phyloP scores from a whole-genome alignment of 2,888 invertebrate species.

The Cephus nigrinus region DNA sequence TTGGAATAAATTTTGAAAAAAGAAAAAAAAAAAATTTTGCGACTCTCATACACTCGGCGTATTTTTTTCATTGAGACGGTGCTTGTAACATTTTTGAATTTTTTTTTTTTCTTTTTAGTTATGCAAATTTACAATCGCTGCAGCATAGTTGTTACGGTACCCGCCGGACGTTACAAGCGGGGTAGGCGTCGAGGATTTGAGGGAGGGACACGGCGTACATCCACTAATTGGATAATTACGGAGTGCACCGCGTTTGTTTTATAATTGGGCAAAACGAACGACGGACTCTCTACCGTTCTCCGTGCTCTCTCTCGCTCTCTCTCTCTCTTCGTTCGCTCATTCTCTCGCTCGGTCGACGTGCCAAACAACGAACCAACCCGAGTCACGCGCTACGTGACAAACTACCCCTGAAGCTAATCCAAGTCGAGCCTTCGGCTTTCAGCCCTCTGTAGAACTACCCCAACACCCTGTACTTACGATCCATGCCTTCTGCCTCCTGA shows the following conservation, averaged over 20 bases:
- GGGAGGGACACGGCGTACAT: conserved; percentile 40
- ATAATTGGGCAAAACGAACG: conserved; percentile 63
- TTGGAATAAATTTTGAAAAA: not conserved
- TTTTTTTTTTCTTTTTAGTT: not conserved
- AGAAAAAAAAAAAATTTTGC: no score
- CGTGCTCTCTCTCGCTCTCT: conserved; percentile 41
- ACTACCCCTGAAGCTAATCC: conserved; percentile 64
- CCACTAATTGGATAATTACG: conserved; percentile 66
- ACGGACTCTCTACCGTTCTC: conserved; percentile 25
- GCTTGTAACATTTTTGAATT: not conserved
- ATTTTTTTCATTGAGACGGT: not conserved
- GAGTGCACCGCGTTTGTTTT: conserved; percentile 64
- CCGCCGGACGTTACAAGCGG: not conserved
- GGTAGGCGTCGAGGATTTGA: conserved; percentile 15
- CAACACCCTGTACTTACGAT: not conserved
- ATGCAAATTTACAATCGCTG: not conserved
- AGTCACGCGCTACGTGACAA: conserved; percentile 66
- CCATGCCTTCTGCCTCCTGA: not conserved
- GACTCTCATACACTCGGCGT: no score
- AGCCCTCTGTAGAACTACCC: not conserved
- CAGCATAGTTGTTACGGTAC: not conserved
- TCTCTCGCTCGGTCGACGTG: conserved; percentile 55
- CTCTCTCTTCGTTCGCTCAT: conserved; percentile 33
- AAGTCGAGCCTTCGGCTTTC: conserved; percentile 14
- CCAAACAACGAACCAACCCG: conserved; percentile 62